Percentiles rank a stretch among this genome's conserved stretches.
These are phyloP conservation scores for Coranthus polyacanthus DNA, from an alignment of 2,797 vertebrate species.

Conservation along the genomic window DNA sequence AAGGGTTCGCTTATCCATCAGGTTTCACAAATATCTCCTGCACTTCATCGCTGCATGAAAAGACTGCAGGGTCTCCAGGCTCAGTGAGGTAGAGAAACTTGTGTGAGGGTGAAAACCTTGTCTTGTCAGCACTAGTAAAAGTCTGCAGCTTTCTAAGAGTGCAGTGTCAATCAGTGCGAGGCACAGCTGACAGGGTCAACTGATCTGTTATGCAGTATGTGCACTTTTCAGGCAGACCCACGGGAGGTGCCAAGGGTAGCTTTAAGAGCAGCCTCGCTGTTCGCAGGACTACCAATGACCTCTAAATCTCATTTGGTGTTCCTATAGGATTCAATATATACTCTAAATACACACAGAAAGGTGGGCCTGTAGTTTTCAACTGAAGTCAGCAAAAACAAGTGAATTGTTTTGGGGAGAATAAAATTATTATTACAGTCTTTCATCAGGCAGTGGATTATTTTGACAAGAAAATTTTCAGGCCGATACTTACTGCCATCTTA, in stretches of 20 bases:
- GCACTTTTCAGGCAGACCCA: conserved; percentile 70
- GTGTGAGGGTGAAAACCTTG: conserved; percentile 59
- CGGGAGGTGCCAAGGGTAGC: conserved; percentile 58
- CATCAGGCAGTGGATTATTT: conserved; percentile 19
- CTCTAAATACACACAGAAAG: conserved; percentile 24
- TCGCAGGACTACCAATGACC: conserved; percentile 57
- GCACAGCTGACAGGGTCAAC: conserved; percentile 74
- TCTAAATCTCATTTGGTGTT: conserved; percentile 53
- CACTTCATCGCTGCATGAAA: conserved; percentile 54
- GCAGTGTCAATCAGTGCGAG: conserved; percentile 69
- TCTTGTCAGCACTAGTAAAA: conserved; percentile 76
- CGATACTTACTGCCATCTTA: background rate
- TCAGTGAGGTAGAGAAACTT: conserved; percentile 41
- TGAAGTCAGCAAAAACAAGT: conserved; percentile 36
- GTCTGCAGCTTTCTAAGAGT: conserved; percentile 68
- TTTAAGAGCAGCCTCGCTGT: conserved; percentile 44
- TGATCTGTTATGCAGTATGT: conserved; percentile 72
- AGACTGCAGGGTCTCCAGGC: conserved; percentile 52
- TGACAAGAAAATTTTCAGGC: background rate
- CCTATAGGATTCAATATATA: conserved; percentile 38
- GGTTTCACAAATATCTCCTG: conserved; percentile 42
- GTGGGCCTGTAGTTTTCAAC: conserved; percentile 31
- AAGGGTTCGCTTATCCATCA: conserved; percentile 33
- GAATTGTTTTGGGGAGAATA: conserved; percentile 1
- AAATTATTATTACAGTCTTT: conserved; percentile 6